Evolutionary conservation across 2,113 vertebrate genomes (phyloP), one percentile per base, ranked within the genome.

Genomic region (Alexandromys fortis): DNA sequence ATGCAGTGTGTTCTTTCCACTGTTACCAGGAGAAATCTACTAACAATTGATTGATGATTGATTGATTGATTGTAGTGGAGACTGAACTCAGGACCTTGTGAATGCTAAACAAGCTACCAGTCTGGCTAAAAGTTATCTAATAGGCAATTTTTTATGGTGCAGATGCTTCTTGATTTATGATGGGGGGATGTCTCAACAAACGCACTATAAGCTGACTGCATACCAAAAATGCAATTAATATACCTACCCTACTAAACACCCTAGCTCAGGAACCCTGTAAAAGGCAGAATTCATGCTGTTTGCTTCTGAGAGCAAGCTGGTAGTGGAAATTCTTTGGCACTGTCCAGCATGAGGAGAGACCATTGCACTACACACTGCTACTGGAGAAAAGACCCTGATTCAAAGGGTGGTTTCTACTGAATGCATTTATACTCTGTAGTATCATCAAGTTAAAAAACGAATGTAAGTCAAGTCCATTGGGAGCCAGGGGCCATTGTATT

Each of bases 281-380:
- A 72, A 65, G 3, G 3, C 11, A 12, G 26, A 85, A 67, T 22
- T n/a, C 22, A 49, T 52, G 8, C 4, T 70, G 61, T 86, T n/a
- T 86, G 26, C 38, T 13, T 33, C 33, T 6, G 10, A 47, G 28
- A 58, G 1, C 19, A 24, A 55, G 22, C n/a, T 14, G 30, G 79
- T 55, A 21, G 35, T 30, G n/a, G 35, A 9, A 45, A 7, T 24
- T 58, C 16, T 9, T 33, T 38, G 45, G 24, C 33, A 17, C 33
- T 52, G 61, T 24, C 35, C 26, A 77, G 33, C 33, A 16, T 49
- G 45, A 52, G 24, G 35, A 65, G 38, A 63, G 52, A 63, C 1
- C 24, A 16, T 9, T 4, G 0, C 17, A 3, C 2, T 4, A 5
- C 38, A 78, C 3, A n/a, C 4, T 14, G 81, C 21, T 42, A 33